These are phyloP conservation scores for Papilio elwesi DNA, from an alignment of 2,888 invertebrate species.

Conservation along the genomic window DNA sequence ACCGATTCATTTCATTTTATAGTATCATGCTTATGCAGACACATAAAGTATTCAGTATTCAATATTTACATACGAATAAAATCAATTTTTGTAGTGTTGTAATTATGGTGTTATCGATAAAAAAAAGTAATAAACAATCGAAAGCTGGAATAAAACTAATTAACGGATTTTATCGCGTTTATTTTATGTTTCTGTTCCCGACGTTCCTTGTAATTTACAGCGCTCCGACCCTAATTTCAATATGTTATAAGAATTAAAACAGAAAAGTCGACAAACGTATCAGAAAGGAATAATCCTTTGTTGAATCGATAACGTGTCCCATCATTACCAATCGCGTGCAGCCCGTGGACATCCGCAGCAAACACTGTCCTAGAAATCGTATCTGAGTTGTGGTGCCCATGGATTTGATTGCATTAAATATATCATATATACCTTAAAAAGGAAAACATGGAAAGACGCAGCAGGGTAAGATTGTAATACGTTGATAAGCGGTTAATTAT, in stretches of 20 bases:
- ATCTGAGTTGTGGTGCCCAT: slow-evolving; percentile 54
- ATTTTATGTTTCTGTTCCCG: no score
- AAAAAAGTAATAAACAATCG: background rate
- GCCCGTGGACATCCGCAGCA: slow-evolving; percentile 59
- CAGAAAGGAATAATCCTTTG: slow-evolving; percentile 47
- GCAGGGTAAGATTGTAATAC: no score
- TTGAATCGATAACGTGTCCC: slow-evolving; percentile 72
- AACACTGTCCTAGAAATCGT: slow-evolving; percentile 65
- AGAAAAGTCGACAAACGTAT: no score
- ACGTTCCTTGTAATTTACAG: no score
- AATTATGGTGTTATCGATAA: slow-evolving; percentile 2
- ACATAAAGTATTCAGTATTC: slow-evolving; percentile 28
- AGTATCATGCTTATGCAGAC: no score
- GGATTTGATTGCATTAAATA: slow-evolving; percentile 11
- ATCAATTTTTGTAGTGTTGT: slow-evolving; percentile 28
- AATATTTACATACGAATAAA: slow-evolving; percentile 6
- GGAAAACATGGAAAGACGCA: background rate
- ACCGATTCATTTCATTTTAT: no score
- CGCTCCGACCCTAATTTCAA: no score
- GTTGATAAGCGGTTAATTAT: no score
- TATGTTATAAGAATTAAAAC: no score
- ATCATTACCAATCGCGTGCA: slow-evolving; percentile 79
- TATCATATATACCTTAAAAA: background rate
- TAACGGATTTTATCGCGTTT: no score
- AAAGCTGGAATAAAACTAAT: no score